phyloP scores from a whole-genome alignment of 2,888 invertebrate genomes.

The Eubasilissa splendida region DNA sequence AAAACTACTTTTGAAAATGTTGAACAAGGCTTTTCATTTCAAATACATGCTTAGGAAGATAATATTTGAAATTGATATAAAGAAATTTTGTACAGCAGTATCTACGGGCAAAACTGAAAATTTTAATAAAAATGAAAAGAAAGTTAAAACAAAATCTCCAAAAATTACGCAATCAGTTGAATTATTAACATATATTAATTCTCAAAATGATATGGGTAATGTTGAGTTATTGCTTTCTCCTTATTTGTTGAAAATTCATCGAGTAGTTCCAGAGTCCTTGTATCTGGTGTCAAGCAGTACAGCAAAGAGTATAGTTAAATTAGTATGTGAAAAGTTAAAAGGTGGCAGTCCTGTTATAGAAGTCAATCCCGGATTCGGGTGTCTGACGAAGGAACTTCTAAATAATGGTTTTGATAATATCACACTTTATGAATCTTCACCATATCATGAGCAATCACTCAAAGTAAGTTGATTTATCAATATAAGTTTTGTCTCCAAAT shows the following conservation, averaged over 20 bases:
- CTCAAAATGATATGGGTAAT: conserved; percentile 35
- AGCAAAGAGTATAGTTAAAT: conserved; percentile 65
- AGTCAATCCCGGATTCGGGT: conserved; percentile 80
- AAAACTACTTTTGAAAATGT: not conserved
- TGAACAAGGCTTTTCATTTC: not conserved
- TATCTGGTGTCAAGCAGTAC: conserved; percentile 67
- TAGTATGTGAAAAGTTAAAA: conserved; percentile 64
- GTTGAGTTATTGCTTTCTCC: conserved; percentile 16
- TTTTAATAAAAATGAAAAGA: not conserved
- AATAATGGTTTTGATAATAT: conserved; percentile 69
- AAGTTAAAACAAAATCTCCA: not conserved
- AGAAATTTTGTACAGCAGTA: conserved; percentile 23
- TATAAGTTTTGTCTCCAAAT: no score
- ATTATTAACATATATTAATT: conserved; percentile 56
- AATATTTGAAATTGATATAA: not conserved
- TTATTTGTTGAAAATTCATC: conserved; percentile 36
- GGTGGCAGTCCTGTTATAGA: conserved; percentile 72
- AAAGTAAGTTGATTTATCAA: conserved; percentile 15
- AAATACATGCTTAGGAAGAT: not conserved
- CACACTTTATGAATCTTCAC: conserved; percentile 74
- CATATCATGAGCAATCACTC: conserved; percentile 64
- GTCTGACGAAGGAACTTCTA: conserved; percentile 75
- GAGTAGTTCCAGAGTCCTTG: conserved; percentile 61
- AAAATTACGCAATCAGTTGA: conserved; percentile 20
- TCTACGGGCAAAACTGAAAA: not conserved